phyloP scores from a whole-genome alignment of 37 sponge, comb jelly and placozoan species.

The Eunapius fragilis region DNA sequence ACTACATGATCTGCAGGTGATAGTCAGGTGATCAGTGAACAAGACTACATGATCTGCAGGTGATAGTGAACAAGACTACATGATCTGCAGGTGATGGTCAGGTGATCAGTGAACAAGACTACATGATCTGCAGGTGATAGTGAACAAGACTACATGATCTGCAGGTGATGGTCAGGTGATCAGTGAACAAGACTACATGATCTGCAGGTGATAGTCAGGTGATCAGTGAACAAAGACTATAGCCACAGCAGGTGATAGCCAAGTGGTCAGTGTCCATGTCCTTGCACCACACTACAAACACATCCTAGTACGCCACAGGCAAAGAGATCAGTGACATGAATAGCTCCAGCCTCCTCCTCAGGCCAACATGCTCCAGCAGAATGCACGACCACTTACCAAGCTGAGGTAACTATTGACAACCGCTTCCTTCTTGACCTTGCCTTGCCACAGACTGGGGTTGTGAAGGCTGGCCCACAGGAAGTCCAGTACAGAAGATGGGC shows the following conservation, averaged over 20 bases:
- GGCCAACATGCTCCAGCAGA: neutral
- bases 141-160: neutral
- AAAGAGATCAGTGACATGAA: neutral
- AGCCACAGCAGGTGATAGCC: neutral
- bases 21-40: no score
- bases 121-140: neutral
- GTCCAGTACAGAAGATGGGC: constrained; percentile 64
- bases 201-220: neutral
- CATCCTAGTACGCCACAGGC: neutral
- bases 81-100: no score
- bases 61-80: no score
- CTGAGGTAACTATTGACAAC: constrained; percentile 61
- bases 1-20: no score
- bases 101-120: neutral
- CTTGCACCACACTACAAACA: neutral
- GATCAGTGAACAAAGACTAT: neutral
- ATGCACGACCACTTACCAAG: constrained; percentile 30
- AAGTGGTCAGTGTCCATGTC: neutral
- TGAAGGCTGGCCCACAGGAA: constrained; percentile 83
- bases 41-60: no score
- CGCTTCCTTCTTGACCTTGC: constrained; percentile 74
- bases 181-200: neutral
- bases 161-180: neutral
- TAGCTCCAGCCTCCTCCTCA: neutral
- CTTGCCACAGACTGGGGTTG: constrained; percentile 76